Conservation (phyloP, 2,888 invertebrate species). For the Notodonta ziczac region DNA sequence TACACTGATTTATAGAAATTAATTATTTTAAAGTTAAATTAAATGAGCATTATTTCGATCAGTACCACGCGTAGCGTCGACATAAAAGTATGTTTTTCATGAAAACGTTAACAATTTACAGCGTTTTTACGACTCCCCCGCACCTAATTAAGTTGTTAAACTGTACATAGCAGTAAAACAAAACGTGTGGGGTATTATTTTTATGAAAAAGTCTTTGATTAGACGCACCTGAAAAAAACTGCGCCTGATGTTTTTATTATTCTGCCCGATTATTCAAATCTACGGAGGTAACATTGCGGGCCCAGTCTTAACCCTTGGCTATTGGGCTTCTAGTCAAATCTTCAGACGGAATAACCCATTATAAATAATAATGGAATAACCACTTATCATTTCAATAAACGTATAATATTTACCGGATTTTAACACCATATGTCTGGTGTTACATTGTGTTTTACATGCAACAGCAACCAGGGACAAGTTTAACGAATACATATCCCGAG, state of each 20-base stretch:
- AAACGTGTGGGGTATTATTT: neutral
- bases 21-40: neutral
- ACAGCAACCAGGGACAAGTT: neutral
- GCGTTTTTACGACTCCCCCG: conserved; percentile 2
- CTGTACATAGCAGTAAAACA: neutral
- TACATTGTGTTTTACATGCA: neutral
- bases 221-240: neutral
- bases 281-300: no score
- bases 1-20: no score
- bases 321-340: no score
- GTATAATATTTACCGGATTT: no score
- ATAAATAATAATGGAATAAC: no score
- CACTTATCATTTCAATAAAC: no score
- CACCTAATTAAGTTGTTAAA: conserved; percentile 5
- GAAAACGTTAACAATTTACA: neutral
- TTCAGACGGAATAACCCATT: no score
- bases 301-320: no score
- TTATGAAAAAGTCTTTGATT: neutral
- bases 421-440: neutral
- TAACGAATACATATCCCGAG: neutral
- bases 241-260: neutral
- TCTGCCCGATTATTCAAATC: neutral
- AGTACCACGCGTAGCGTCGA: neutral
- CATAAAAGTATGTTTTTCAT: neutral
- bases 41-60: neutral